These are phyloP conservation scores for Thunnus albacares DNA, from an alignment of 2,797 vertebrate genomes.

Conservation along the genomic window DNA sequence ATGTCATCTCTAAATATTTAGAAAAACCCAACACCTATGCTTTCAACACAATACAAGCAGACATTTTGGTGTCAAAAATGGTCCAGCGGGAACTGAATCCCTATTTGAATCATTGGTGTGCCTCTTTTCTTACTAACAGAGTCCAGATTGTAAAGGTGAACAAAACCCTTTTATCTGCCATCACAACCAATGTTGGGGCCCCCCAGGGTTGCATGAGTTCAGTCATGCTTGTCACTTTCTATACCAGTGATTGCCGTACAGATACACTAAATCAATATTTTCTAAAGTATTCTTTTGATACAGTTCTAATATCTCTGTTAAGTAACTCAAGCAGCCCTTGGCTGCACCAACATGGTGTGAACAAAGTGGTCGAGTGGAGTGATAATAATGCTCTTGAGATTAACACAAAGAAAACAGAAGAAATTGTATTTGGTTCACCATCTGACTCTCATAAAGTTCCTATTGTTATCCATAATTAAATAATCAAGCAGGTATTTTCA, in stretches of 20 bases:
- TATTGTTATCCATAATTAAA: too few species aligned
- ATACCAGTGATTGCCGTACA: neutral
- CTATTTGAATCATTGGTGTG: slow-evolving; percentile 5
- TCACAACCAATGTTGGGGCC: neutral
- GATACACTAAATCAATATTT: neutral
- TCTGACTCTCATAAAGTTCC: too few species aligned
- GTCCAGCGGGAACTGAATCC: neutral
- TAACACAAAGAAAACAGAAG: too few species aligned
- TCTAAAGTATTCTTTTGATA: neutral
- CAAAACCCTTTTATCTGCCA: neutral
- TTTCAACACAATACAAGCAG: neutral
- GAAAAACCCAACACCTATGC: too few species aligned
- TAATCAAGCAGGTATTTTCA: too few species aligned
- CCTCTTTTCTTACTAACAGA: neutral
- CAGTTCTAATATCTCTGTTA: too few species aligned
- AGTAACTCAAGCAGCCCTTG: too few species aligned
- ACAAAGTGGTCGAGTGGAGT: too few species aligned
- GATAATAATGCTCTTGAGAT: too few species aligned
- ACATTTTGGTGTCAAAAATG: neutral
- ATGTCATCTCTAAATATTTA: neutral
- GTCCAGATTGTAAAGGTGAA: slow-evolving; percentile 20
- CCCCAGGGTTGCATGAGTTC: neutral
- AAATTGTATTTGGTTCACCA: too few species aligned
- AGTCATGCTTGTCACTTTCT: neutral
- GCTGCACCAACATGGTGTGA: too few species aligned